A percentile compares a stretch with the other conserved stretches of the same genome.
These are phyloP conservation scores for Synchiropus splendidus DNA, from an alignment of 2,113 vertebrate species.

Conservation along the genomic window DNA sequence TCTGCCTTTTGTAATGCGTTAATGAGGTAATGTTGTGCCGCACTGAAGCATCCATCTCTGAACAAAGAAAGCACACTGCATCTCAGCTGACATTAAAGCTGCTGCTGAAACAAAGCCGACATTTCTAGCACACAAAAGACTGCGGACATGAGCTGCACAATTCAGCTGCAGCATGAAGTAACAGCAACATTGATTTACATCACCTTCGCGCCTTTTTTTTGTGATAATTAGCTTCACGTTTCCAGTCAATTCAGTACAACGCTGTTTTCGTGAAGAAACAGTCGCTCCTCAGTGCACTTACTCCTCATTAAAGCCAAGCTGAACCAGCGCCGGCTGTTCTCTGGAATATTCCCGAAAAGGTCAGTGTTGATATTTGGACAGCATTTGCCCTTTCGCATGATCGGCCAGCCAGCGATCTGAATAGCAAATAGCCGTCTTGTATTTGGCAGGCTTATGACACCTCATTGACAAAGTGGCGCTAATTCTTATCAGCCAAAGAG, in stretches of 20 bases:
- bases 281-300: conserved; percentile 11
- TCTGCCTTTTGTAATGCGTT: neutral
- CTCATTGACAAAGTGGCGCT: conserved; percentile 22
- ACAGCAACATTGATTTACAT: conserved; percentile 37
- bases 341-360: conserved; percentile 64
- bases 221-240: conserved; percentile 35
- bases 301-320: conserved; percentile 53
- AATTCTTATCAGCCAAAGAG: conserved; percentile 7
- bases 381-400: conserved; percentile 65
- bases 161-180: conserved; percentile 31
- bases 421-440: conserved; percentile 51
- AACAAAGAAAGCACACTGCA: too few relatives aligned
- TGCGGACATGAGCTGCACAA: conserved; percentile 8
- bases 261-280: conserved; percentile 21
- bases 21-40: too few relatives aligned
- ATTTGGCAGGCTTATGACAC: conserved; percentile 41
- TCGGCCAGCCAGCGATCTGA: conserved; percentile 47
- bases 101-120: conserved; percentile 36
- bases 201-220: conserved; percentile 3
- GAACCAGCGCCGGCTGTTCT: conserved; percentile 30
- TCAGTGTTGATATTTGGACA: conserved; percentile 73
- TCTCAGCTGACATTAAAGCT: conserved; percentile 45
- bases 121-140: conserved; percentile 37
- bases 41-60: too few relatives aligned
- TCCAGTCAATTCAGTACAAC: conserved; percentile 27